Conservation (phyloP, 2,888 invertebrate species). For the Temnothorax rugatulus region DNA sequence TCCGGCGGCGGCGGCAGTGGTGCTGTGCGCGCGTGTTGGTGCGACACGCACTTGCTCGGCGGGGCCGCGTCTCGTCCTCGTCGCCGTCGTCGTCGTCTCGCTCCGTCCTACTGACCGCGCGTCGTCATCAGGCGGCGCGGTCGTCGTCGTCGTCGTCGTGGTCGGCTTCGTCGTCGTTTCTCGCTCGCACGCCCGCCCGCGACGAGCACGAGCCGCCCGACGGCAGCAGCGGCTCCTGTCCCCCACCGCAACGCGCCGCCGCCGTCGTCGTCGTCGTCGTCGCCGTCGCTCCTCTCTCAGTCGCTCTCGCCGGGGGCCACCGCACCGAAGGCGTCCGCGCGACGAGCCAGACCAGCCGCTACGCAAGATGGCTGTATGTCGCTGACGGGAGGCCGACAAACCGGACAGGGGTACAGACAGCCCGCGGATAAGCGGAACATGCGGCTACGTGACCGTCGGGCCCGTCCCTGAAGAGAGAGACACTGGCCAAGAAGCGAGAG, state of each 20-base stretch:
- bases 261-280: constrained; percentile 32
- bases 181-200: background rate
- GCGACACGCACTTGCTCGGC: constrained; percentile 70
- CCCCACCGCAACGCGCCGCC: constrained; percentile 4
- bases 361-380: constrained; percentile 82
- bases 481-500: constrained; percentile 81
- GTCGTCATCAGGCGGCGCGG: constrained; percentile 10
- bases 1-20: constrained; percentile 33
- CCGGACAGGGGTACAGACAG: constrained; percentile 70
- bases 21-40: constrained; percentile 58
- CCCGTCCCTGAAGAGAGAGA: constrained; percentile 81
- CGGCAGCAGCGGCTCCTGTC: constrained; percentile 10
- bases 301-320: constrained; percentile 74
- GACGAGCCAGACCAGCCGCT: constrained; percentile 73
- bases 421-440: constrained; percentile 79
- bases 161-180: constrained; percentile 22
- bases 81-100: constrained; percentile 41
- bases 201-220: constrained; percentile 3
- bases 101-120: constrained; percentile 44
- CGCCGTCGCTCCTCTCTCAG: constrained; percentile 66
- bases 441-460: constrained; percentile 79
- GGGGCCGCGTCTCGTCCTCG: constrained; percentile 55
- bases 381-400: constrained; percentile 78
- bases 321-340: constrained; percentile 73
- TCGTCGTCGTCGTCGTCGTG: constrained; percentile 27